phyloP scores from a whole-genome alignment of 2,113 vertebrate genomes.

The Halcyon senegalensis region DNA sequence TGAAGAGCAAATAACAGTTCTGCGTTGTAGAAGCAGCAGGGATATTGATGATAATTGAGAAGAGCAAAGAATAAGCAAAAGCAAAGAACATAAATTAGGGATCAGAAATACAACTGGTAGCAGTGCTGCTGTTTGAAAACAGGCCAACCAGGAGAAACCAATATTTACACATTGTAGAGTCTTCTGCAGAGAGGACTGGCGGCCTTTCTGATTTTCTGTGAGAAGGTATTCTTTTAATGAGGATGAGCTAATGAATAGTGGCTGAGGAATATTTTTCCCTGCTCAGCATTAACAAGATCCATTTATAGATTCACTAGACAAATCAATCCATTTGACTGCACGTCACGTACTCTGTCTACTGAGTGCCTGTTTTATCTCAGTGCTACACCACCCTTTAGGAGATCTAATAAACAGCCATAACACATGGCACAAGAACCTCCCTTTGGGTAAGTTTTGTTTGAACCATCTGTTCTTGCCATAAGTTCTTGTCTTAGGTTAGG shows the following conservation, averaged over 20 bases:
- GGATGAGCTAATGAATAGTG: conserved; percentile 73
- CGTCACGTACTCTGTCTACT: conserved; percentile 68
- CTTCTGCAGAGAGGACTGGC: conserved; percentile 16
- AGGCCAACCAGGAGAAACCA: conserved; percentile 15
- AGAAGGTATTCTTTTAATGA: conserved; percentile 66
- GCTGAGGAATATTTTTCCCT: conserved; percentile 61
- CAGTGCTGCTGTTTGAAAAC: conserved; percentile 64
- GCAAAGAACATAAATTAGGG: background rate
- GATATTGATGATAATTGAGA: background rate
- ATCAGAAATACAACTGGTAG: conserved; percentile 24
- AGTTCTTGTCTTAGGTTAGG: conserved; percentile 48
- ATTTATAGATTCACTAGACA: conserved; percentile 74
- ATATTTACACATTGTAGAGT: conserved; percentile 38
- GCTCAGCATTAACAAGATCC: conserved; percentile 69
- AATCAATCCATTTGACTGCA: conserved; percentile 79
- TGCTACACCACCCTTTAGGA: conserved; percentile 41
- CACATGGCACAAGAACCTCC: conserved; percentile 50
- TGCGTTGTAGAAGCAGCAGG: background rate
- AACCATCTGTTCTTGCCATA: conserved; percentile 75
- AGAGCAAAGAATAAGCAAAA: conserved; percentile 14
- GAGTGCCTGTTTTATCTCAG: conserved; percentile 66
- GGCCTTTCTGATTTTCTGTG: conserved; percentile 34
- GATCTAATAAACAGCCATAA: conserved; percentile 64
- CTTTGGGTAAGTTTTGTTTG: conserved; percentile 60
- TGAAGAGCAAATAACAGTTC: background rate